Percentiles rank a stretch among this genome's conserved stretches.
phyloP scores from a whole-genome alignment of 2,888 invertebrate species.

The Pachycephus smyrnensis region DNA sequence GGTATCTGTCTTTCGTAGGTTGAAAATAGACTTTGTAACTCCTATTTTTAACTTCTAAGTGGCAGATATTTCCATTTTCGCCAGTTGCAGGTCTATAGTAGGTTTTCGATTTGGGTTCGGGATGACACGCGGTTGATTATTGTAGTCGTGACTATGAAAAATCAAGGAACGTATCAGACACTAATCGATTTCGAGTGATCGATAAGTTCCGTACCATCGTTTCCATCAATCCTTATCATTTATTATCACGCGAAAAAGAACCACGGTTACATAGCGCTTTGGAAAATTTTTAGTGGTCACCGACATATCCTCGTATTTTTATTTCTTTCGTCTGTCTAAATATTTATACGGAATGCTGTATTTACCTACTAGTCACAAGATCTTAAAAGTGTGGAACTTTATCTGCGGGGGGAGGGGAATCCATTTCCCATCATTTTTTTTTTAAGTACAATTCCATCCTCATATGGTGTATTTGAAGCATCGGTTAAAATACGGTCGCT shows the following conservation, averaged over 20 bases:
- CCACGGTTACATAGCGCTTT: neutral
- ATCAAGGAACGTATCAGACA: neutral
- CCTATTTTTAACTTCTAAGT: too few relatives aligned
- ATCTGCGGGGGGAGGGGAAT: neutral
- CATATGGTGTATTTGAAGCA: neutral
- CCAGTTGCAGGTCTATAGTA: too few relatives aligned
- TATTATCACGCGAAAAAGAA: neutral
- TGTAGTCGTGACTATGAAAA: neutral
- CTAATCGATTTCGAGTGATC: neutral
- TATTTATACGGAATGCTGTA: neutral
- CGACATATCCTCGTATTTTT: neutral
- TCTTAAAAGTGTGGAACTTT: neutral
- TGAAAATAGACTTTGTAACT: too few relatives aligned
- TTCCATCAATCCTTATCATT: neutral
- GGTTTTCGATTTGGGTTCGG: too few relatives aligned
- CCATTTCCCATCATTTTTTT: neutral
- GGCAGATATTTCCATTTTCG: too few relatives aligned
- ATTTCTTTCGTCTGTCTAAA: neutral
- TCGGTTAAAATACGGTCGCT: neutral
- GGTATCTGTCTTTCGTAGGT: too few relatives aligned
- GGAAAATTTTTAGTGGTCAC: neutral
- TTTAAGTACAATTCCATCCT: neutral
- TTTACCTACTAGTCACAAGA: neutral
- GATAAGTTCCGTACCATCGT: neutral
- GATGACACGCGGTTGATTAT: neutral